These are phyloP conservation scores for Acanthosepion esculentum DNA, from an alignment of 2,888 invertebrate species.

Conservation along the genomic window DNA sequence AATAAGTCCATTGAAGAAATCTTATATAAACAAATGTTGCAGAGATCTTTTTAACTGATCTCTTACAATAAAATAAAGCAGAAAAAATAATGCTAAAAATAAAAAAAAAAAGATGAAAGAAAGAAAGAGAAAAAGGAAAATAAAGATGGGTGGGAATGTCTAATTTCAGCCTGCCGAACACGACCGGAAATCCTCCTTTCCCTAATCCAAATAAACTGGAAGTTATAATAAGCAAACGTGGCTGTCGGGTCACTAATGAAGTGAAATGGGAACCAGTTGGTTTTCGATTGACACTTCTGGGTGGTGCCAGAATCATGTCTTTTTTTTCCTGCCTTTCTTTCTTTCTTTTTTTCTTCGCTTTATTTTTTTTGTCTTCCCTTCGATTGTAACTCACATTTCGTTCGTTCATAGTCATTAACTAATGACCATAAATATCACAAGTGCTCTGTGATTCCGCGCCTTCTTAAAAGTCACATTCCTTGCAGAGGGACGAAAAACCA, in stretches of 20 bases:
- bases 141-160: neutral
- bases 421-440: neutral
- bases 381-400: neutral
- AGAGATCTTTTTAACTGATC: no score
- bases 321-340: neutral
- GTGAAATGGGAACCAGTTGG: neutral
- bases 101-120: neutral
- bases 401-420: neutral
- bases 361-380: neutral
- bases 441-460: neutral
- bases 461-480: neutral
- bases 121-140: neutral
- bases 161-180: neutral
- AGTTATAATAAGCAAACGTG: conserved; percentile 8
- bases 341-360: no score
- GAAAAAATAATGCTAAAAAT: no score
- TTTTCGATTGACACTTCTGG: neutral
- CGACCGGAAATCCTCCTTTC: neutral
- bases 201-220: neutral
- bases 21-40: no score
- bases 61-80: no score
- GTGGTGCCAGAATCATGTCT: neutral
- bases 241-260: neutral
- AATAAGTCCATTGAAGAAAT: no score
- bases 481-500: neutral